phyloP scores from a whole-genome alignment of 2,113 vertebrate species.

The Syngnathus typhle region DNA sequence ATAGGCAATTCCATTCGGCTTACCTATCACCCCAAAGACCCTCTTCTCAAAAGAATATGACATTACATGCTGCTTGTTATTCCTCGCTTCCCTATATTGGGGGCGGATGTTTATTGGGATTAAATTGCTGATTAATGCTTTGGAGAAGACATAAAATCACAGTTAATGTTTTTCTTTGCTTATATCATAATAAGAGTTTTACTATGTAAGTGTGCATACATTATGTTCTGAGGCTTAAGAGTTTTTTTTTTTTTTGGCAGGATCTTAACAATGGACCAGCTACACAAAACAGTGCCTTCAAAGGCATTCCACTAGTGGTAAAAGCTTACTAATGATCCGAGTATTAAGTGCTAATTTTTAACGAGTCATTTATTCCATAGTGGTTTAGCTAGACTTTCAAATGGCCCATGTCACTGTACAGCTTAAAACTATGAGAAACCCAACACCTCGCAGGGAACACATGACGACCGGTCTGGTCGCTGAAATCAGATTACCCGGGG shows the following conservation, averaged over 20 bases:
- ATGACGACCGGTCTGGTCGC: conserved; percentile 49
- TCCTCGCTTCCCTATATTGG: conserved; percentile 5
- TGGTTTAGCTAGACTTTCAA: conserved; percentile 65
- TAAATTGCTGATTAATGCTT: conserved; percentile 1
- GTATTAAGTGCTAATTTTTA: conserved; percentile 68
- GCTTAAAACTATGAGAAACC: conserved; percentile 64
- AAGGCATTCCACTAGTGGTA: conserved; percentile 63
- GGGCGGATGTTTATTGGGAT: conserved; percentile 7
- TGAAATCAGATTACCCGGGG: conserved; percentile 60
- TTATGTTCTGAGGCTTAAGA: conserved; percentile 29
- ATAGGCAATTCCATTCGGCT: conserved; percentile 58
- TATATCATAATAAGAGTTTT: conserved; percentile 1
- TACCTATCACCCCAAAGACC: conserved; percentile 42
- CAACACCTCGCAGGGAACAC: conserved; percentile 63
- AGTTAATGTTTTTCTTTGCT: conserved; percentile 10
- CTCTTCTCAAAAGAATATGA: conserved; percentile 23
- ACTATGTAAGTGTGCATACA: conserved; percentile 6
- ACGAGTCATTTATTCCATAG: conserved; percentile 66
- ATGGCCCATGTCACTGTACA: conserved; percentile 63
- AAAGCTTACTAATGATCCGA: conserved; percentile 58
- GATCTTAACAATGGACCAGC: conserved; percentile 25
- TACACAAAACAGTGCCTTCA: conserved; percentile 55
- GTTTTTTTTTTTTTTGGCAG: conserved; percentile 12
- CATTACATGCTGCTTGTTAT: conserved; percentile 15
- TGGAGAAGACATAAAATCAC: conserved; percentile 15